These are phyloP conservation scores for Drosophila affinis DNA, from an alignment of 2,888 invertebrate genomes.

Conservation along the genomic window DNA sequence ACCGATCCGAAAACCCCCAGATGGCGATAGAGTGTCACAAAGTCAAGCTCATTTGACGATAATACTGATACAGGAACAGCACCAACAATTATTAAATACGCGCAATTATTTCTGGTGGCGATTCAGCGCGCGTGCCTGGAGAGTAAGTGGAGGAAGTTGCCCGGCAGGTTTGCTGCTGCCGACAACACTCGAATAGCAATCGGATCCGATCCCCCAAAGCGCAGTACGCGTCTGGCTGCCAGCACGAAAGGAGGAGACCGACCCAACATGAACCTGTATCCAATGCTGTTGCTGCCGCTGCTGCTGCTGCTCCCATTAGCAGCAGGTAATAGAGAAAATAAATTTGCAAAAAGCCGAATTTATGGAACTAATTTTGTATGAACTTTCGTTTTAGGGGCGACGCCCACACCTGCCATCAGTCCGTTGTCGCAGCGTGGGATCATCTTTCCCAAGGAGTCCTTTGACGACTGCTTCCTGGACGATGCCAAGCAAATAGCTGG, in stretches of 20 bases:
- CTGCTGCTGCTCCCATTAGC: neutral
- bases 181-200: neutral
- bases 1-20: neutral
- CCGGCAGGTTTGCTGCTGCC: neutral
- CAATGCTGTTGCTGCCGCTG: neutral
- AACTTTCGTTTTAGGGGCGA: conserved; percentile 29
- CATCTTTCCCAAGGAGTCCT: conserved; percentile 68
- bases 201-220: neutral
- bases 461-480: conserved; percentile 69
- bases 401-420: conserved; percentile 57
- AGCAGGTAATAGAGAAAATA: neutral
- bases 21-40: neutral
- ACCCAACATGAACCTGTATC: neutral
- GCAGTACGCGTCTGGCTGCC: neutral
- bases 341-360: neutral
- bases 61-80: neutral
- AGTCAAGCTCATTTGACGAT: neutral
- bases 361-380: neutral
- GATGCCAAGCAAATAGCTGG: conserved; percentile 44
- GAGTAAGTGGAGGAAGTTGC: neutral
- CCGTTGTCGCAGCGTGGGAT: conserved; percentile 63
- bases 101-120: neutral
- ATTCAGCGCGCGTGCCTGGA: neutral
- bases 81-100: neutral
- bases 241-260: neutral